Conservation (phyloP, 2,797 vertebrate genomes). For the Myiotriccus ornatus region DNA sequence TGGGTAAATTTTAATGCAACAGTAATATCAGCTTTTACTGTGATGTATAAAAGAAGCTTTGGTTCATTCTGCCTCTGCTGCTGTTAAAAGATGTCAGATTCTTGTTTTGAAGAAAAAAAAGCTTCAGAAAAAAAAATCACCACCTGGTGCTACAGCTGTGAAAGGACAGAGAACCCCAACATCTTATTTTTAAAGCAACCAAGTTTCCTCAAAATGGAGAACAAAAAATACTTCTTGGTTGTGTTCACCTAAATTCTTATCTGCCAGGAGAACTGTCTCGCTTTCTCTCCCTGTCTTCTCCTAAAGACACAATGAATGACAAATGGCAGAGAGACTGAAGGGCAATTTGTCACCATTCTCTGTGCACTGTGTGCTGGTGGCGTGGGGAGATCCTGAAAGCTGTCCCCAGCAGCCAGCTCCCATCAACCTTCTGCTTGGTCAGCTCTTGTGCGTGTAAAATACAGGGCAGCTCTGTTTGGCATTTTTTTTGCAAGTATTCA, state of each 20-base stretch:
- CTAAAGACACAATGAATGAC: constrained; percentile 7
- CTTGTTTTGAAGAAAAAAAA: background rate
- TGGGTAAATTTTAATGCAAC: background rate
- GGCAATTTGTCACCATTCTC: constrained; percentile 51
- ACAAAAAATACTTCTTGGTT: background rate
- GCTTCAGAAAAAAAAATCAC: background rate
- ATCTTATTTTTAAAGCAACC: background rate
- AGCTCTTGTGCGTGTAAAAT: background rate
- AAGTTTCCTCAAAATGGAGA: background rate
- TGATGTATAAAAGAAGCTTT: background rate
- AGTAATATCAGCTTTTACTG: background rate
- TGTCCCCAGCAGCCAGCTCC: background rate
- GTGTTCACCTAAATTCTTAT: background rate
- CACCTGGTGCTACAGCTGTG: background rate
- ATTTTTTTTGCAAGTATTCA: background rate
- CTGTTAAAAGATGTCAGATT: background rate
- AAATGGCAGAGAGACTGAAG: constrained; percentile 1
- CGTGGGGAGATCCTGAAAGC: background rate
- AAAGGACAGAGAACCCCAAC: background rate
- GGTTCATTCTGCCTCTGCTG: background rate
- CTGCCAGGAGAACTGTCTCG: constrained; percentile 10
- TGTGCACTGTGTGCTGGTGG: background rate
- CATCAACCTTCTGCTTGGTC: background rate
- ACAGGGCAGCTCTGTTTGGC: background rate
- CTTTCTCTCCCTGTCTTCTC: background rate